Evolutionary conservation across 92 coral and sea anemone species (phyloP).

Genomic region (Siderastrea siderea): DNA sequence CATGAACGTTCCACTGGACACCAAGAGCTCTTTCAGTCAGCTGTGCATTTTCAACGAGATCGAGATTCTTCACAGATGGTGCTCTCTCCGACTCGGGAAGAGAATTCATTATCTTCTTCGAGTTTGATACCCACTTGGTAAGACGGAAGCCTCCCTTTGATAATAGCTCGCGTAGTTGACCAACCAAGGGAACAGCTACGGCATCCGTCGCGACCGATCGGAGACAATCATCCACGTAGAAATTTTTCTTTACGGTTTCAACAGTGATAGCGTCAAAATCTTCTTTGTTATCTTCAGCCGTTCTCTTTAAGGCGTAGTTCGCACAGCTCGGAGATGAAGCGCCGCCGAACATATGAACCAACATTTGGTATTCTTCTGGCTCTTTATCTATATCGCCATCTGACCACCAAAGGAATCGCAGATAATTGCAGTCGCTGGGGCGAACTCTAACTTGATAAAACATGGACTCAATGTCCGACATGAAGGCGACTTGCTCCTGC

Average conservation of each 20-base stretch:
- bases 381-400: constrained; percentile 12
- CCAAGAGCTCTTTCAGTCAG: constrained; percentile 48
- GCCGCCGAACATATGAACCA: constrained; percentile 57
- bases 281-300: constrained; percentile 35
- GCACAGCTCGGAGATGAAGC: constrained; percentile 60
- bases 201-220: constrained; percentile 27
- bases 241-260: constrained; percentile 28
- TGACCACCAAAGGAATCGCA: constrained; percentile 61
- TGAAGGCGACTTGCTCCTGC: constrained; percentile 24
- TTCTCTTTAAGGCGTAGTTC: constrained; percentile 39
- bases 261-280: constrained; percentile 37
- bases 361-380: constrained; percentile 51
- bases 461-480: constrained; percentile 47
- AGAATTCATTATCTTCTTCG: constrained; percentile 28
- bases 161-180: constrained; percentile 19
- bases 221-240: constrained; percentile 49
- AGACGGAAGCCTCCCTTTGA: constrained; percentile 39
- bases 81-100: constrained; percentile 35
- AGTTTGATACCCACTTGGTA: constrained; percentile 46
- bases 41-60: not conserved
- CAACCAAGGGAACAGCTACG: not conserved
- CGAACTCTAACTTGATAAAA: constrained; percentile 50
- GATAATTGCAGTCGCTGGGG: constrained; percentile 30
- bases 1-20: constrained; percentile 19
- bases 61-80: constrained; percentile 12